Conservation (phyloP, 2,797 vertebrate species). For the Alcedo atthis region DNA sequence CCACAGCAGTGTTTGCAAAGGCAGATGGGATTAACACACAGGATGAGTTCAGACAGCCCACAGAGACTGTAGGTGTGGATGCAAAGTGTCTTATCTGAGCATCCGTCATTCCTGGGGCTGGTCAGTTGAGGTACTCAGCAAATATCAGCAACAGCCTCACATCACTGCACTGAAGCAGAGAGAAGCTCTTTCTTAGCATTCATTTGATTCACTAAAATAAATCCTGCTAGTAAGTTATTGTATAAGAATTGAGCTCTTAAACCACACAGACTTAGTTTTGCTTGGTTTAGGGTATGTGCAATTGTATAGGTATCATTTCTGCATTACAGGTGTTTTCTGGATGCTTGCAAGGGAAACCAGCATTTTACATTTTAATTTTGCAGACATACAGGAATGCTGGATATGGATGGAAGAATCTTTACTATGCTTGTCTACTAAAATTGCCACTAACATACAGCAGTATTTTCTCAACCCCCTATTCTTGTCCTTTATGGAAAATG, state of each 20-base stretch:
- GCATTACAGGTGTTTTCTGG: neutral
- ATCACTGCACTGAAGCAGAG: neutral
- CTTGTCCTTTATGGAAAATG: neutral
- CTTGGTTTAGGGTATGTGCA: neutral
- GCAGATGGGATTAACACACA: neutral
- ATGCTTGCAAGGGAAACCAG: neutral
- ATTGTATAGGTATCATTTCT: neutral
- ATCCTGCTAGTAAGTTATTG: neutral
- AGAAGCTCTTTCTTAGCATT: neutral
- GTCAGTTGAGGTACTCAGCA: neutral
- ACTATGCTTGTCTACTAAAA: neutral
- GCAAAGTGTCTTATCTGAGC: neutral
- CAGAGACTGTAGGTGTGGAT: neutral
- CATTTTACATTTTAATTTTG: neutral
- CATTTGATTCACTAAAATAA: neutral
- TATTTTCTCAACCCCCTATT: conserved; percentile 5
- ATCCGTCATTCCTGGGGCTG: neutral
- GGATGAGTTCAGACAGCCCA: neutral
- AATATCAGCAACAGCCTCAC: neutral
- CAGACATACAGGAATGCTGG: neutral
- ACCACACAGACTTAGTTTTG: neutral
- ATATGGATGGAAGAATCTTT: neutral
- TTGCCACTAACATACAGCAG: neutral
- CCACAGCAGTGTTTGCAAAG: neutral
- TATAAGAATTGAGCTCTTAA: neutral